Conservation (phyloP, 35 echinoderm and acorn worm genomes). For the Heliocidaris erythrogramma region DNA sequence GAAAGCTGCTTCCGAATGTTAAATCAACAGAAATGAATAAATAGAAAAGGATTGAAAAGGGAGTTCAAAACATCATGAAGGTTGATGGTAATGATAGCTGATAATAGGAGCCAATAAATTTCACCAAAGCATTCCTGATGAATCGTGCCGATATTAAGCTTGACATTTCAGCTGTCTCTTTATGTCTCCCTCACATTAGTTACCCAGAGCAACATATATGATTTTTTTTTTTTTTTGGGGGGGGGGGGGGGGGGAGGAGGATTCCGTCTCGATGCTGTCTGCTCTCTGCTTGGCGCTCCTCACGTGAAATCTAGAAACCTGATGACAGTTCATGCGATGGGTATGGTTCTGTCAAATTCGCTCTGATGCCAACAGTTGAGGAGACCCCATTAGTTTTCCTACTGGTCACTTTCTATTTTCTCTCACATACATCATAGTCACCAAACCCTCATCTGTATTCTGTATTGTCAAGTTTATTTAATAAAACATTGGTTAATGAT, state of each 20-base stretch:
- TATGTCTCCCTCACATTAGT: conserved; percentile 23
- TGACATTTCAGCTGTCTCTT: conserved; percentile 24
- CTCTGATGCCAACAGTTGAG: not conserved
- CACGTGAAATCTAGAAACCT: not conserved
- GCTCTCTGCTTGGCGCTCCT: not conserved
- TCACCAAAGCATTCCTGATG: conserved; percentile 1
- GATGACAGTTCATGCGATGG: not conserved
- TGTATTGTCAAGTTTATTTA: not conserved
- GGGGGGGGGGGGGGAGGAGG: not conserved
- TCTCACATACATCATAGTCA: not conserved
- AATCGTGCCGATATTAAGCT: not conserved
- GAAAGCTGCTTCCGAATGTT: not conserved
- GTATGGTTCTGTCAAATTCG: not conserved
- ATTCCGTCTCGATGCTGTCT: not conserved
- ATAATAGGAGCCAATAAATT: not conserved
- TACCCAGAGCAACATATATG: not conserved
- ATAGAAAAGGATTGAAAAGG: not conserved
- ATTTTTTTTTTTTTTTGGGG: not conserved
- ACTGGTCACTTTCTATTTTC: not conserved
- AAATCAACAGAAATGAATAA: not conserved
- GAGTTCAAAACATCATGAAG: not conserved
- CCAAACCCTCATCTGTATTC: not conserved
- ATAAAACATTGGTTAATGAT: too few species aligned
- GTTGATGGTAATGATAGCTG: not conserved
- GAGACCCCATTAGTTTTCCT: not conserved